These are phyloP conservation scores for Oncorhynchus clarkii DNA, from an alignment of 2,113 vertebrate genomes.

Conservation along the genomic window DNA sequence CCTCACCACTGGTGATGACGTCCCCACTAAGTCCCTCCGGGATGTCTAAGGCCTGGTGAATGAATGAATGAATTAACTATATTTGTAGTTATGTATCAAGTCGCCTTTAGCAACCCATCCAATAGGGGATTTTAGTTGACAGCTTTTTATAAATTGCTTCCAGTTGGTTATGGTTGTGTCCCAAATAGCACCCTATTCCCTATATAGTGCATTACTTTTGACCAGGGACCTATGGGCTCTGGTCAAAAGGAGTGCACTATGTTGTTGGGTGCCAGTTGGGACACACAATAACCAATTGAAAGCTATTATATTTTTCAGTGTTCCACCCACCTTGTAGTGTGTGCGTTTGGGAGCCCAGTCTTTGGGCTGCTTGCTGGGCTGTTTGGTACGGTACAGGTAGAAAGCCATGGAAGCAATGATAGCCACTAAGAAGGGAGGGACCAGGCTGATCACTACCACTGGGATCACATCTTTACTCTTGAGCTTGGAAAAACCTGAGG, in stretches of 20 bases:
- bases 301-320: too few relatives aligned
- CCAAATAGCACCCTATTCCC: too few relatives aligned
- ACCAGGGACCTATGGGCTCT: too few relatives aligned
- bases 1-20: neutral
- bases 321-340: neutral
- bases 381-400: conserved; percentile 82
- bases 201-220: too few relatives aligned
- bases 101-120: too few relatives aligned
- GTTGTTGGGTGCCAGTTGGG: too few relatives aligned
- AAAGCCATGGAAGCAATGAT: conserved; percentile 74
- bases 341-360: conserved; percentile 71
- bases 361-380: conserved; percentile 68
- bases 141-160: too few relatives aligned
- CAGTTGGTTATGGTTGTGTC: too few relatives aligned
- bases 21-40: conserved; percentile 17
- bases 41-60: conserved; percentile 57
- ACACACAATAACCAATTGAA: too few relatives aligned
- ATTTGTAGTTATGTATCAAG: too few relatives aligned
- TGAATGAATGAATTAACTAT: conserved; percentile 1
- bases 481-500: conserved; percentile 79
- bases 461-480: conserved; percentile 83
- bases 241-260: too few relatives aligned
- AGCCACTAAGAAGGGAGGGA: conserved; percentile 79
- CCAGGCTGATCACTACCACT: conserved; percentile 83
- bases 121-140: too few relatives aligned